Base-by-base conservation (phyloP, 2,113 vertebrate genomes). In the Stomatorhinus ivindoensis region DNA sequence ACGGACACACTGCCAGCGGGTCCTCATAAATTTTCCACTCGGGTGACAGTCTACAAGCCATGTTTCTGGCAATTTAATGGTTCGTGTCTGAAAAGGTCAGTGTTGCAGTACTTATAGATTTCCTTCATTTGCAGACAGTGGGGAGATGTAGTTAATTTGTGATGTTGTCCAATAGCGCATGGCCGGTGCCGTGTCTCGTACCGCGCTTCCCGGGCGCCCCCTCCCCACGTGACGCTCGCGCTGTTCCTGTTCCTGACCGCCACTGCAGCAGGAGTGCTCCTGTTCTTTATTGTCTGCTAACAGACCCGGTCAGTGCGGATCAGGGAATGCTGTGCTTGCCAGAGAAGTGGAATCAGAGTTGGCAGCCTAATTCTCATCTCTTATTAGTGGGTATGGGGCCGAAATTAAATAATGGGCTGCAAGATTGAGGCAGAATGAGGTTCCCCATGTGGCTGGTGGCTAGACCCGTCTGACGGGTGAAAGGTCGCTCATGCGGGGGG, bases 381-480 rank as follows among this genome's bases (percentile, higher is more conserved):
- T 89, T 89, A 89, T 82, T 89, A 73, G 50, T 44, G 46, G 35
- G 82, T 89, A 83, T 17, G 76, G 47, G n/a, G 17, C 11, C 15
- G 19, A 82, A 83, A 89, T 89, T 89, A 21, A 89, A 89, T 89
- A 89, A 89, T 83, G 31, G 88, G 51, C 21, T 35, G 4, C 4
- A 3, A 83, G 88, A 89, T 89, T 55, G 88, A 53, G 88, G 88
- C 69, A 83, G 47, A 83, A 89, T 89, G 88, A 89, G 88, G 19
- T 89, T 53, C 51, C 44, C 88, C 13, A 27, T 51, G 69, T 82
- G 13, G 8, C 48, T 19, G 27, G 27, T 46, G 27, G n/a, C 42
- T 9, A 17, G 13, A 27, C 55, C 73, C 27, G 3, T 13, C n/a
- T 39, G 53, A 48, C 7, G 27, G 84, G 46, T 31, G 35, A 65